Base-by-base conservation (phyloP, 2,888 invertebrate species). In the Macropis europaea region DNA sequence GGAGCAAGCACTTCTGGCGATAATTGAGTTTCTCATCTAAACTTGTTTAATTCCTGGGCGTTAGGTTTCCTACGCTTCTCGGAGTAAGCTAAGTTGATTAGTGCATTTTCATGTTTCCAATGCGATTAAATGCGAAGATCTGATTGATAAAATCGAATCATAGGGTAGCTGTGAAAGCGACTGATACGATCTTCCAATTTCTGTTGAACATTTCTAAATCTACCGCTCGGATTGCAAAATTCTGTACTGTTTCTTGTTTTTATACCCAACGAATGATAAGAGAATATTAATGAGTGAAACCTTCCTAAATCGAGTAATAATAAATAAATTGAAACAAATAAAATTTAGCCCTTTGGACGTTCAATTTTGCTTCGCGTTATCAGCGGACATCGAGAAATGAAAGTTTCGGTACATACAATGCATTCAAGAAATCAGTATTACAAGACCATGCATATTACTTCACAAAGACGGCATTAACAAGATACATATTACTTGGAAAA, bases 401-500 rank as follows among this genome's bases (percentile, higher is more conserved):
- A 47, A 52, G 32, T 53, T 38, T 47, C 1, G 19, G 6, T 13
- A 19, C n/a, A 28, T 11, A 22, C n/a, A 2, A 11, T 26, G 22
- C 19, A 6, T n/a, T 1, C 45, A 1, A 11, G 3, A 15, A 26
- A 11, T 19, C 24, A 13, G 38, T 11, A 43, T 40, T 26, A 54
- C 19, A 17, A 30, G 17, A 38, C 11, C 67, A 66, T 67, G 45
- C 67, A 26, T 7, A 57, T 34, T 15, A 26, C 24, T 19, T 50
- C 24, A 38, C 52, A 45, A 42, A 30, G 3, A 19, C 24, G 26
- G 30, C 24, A 24, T 13, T 3, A 13, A 11, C 11, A n/a, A 40
- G 2, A 22, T 43, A 32, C 24, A 11, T 15, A 26, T n/a, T 4
- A n/a, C 30, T 22, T 19, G 4, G 7, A 43, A 9, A 40, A 7